phyloP scores from a whole-genome alignment of 2,888 invertebrate genomes.

The Hirudinaria manillensis region DNA sequence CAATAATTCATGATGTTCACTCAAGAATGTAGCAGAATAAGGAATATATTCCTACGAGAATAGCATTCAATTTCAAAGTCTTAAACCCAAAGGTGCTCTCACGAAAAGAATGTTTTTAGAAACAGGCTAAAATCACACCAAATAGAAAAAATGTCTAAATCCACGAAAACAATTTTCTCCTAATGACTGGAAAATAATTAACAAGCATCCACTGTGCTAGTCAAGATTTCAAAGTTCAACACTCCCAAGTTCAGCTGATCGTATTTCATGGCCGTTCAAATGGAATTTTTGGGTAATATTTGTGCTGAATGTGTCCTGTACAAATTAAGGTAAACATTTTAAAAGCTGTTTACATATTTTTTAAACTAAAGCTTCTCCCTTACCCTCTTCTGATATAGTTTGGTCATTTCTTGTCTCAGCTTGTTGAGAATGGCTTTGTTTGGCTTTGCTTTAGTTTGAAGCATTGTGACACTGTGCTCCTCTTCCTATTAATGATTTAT shows the following conservation, averaged over 20 bases:
- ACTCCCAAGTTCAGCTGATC: constrained; percentile 24
- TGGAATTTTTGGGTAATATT: constrained; percentile 19
- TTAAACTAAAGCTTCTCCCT: not conserved
- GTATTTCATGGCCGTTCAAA: constrained; percentile 26
- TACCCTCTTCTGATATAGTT: constrained; percentile 37
- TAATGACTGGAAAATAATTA: too few species aligned
- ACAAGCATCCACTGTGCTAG: too few species aligned
- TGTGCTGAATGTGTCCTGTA: constrained; percentile 15
- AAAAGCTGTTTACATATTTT: not conserved
- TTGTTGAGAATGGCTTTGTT: constrained; percentile 39
- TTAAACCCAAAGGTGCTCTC: too few species aligned
- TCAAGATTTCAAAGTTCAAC: constrained; percentile 17
- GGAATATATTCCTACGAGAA: too few species aligned
- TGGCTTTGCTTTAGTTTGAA: constrained; percentile 33
- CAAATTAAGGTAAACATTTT: not conserved
- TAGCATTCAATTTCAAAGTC: too few species aligned
- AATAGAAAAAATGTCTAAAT: too few species aligned
- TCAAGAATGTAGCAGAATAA: too few species aligned
- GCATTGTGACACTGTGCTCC: constrained; percentile 34
- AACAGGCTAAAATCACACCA: too few species aligned
- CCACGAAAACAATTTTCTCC: too few species aligned
- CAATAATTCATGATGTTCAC: too few species aligned
- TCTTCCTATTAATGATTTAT: constrained; percentile 11
- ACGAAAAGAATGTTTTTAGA: too few species aligned
- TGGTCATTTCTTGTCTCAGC: constrained; percentile 38